Evolutionary conservation across 1,140 invertebrate genomes (phyloP).

Genomic region (Ceratosolen fusciceps): DNA sequence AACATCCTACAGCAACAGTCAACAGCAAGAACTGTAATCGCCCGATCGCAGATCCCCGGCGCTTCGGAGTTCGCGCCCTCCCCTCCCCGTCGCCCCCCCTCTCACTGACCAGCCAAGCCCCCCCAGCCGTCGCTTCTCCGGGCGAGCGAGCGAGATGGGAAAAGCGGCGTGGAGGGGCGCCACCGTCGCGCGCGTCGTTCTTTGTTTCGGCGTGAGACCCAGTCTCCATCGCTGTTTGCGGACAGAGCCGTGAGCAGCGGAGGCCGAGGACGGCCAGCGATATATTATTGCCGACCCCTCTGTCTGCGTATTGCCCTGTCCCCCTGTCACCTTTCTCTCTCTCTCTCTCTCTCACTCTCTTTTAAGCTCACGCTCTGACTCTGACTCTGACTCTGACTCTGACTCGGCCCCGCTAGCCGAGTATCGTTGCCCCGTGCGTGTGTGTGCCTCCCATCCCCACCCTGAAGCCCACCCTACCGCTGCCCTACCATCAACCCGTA

Average conservation of each 20-base stretch:
- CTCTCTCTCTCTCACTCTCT: too few relatives aligned
- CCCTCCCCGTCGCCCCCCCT: background rate
- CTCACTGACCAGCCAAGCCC: too few relatives aligned
- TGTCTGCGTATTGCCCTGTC: too few relatives aligned
- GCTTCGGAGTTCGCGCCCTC: slow-evolving; percentile 1
- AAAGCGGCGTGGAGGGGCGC: slow-evolving; percentile 52
- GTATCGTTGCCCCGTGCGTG: too few relatives aligned
- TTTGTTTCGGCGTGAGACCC: slow-evolving; percentile 69
- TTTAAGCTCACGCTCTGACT: too few relatives aligned
- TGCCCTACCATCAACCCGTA: too few relatives aligned
- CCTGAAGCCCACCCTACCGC: too few relatives aligned
- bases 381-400: too few relatives aligned
- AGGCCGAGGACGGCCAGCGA: slow-evolving; percentile 60
- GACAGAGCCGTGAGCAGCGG: slow-evolving; percentile 25
- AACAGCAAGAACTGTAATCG: background rate
- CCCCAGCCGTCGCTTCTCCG: too few relatives aligned
- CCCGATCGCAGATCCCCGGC: background rate
- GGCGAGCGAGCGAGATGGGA: slow-evolving; percentile 29
- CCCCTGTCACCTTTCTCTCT: too few relatives aligned
- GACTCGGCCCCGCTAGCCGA: too few relatives aligned
- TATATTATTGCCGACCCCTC: slow-evolving; percentile 27
- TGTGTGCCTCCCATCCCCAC: background rate
- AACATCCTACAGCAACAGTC: too few relatives aligned
- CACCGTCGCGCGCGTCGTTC: slow-evolving; percentile 68
- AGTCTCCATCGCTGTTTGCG: slow-evolving; percentile 61